Evolutionary conservation across 2,888 invertebrate genomes (phyloP), one percentile per base, ranked within the genome.

Genomic region (Pegoplata infirma): DNA sequence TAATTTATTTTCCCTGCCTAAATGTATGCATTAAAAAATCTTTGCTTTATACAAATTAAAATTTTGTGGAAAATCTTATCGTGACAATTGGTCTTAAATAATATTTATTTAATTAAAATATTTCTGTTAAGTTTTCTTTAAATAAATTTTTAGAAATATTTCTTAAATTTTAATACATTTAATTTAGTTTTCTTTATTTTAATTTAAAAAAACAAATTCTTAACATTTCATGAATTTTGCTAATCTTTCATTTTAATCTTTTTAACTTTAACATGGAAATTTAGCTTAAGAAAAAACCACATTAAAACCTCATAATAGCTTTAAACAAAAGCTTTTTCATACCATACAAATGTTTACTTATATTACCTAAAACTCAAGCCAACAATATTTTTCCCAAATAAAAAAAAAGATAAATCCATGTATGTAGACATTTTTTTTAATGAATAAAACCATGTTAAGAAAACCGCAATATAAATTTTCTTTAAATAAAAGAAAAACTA

Each of bases 381-480:
- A 66, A 25, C 23, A 12, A 17, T 32, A 12, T 21, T 58, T 17
- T 44, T 25, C 3, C n/a, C n/a, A n/a, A 47, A 23, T 25, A 28
- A 67, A 47, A 64, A 49, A 14, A 55, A 19, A 36, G 58, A 66
- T 36, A 55, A 44, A 44, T 56, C 36, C 44, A 63, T 68, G 63
- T 63, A 69, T 78, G 44, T 58, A 66, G 53, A 56, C 19, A 49
- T 40, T 79, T 59, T 61, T 46, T 69, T 71, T 71, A 75, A 79
- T 79, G 68, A 75, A 68, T 78, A 55, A 16, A 75, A 40, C 53
- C 80, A 78, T 80, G 80, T 78, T 78, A 75, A 72, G 78, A 73
- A 78, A 75, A 75, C 80, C 80, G 72, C 80, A 78, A 78, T 59
- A 78, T 80, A 80, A 80, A 80, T 75, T 72, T 55, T 53, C 64